Evolutionary conservation across 2,113 vertebrate genomes (phyloP).

Genomic region (Hemicordylus capensis): DNA sequence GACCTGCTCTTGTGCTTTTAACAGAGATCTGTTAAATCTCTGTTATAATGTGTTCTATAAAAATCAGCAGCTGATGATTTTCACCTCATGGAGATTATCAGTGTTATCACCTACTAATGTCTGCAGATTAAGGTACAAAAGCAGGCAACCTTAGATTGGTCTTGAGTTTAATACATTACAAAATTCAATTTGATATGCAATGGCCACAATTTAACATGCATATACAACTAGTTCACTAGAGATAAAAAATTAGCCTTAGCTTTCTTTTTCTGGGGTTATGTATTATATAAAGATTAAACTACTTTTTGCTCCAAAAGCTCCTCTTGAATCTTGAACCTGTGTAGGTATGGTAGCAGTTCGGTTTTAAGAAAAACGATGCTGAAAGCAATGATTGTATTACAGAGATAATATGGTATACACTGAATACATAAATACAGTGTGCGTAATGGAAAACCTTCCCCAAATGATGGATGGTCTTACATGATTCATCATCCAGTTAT

Average conservation of each 20-base stretch:
- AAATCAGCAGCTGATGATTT: background rate
- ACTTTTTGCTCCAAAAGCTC: constrained; percentile 62
- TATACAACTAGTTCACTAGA: constrained; percentile 31
- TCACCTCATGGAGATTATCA: background rate
- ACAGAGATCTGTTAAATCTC: no score
- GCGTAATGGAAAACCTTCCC: constrained; percentile 47
- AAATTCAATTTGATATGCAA: background rate
- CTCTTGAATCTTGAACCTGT: constrained; percentile 56
- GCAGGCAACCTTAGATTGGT: background rate
- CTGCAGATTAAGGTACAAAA: background rate
- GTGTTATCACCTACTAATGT: background rate
- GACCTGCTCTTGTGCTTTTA: background rate
- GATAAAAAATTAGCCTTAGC: constrained; percentile 36
- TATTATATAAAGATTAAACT: constrained; percentile 59
- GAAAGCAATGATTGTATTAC: constrained; percentile 41
- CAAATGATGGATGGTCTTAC: constrained; percentile 48
- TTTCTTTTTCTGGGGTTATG: constrained; percentile 53
- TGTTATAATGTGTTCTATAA: background rate
- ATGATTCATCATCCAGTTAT: constrained; percentile 30
- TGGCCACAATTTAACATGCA: background rate
- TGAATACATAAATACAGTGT: constrained; percentile 55
- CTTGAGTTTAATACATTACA: background rate
- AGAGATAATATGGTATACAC: constrained; percentile 39
- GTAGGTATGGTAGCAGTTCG: constrained; percentile 60
- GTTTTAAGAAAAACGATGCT: constrained; percentile 57